Base-by-base conservation (phyloP, 2,888 invertebrate genomes). In the Drosophila yooni region DNA sequence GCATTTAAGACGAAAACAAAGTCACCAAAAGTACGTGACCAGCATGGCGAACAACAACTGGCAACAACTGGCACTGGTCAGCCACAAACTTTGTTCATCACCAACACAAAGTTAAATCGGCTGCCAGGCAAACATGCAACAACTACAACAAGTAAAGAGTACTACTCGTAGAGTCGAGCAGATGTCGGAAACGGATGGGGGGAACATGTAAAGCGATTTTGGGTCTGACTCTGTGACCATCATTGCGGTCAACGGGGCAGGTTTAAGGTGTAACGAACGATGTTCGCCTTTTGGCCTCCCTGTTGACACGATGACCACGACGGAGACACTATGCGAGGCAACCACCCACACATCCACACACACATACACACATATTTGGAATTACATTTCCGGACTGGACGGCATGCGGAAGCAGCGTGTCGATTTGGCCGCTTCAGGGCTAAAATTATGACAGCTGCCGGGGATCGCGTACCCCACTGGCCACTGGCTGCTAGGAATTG, bases 1-100 rank as follows among this genome's bases (percentile, higher is more conserved):
- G 79, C 74, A 83, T 89, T 89, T 89, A 89, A 88, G 85, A 87
- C 91, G 85, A 86, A 83, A 91, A 87, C 78, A 85, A 87, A 79
- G 83, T 85, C 77, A 91, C 80, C 78, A 69, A 82, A 62, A 36
- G 78, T 78, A 91, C 90, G 90, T 91, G 91, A 88, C 75, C 73
- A 53, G 81, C 84, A 88, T 89, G 70, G 57, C 60, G 69, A 70
- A 67, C 77, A 60, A 62, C 18, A 36, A 54, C 53, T 53, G 53
- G 15, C 71, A 69, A 66, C 79, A 60, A 69, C 77, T 83, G 82
- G 64, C 83, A 83, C 67, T 80, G 88, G 75, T 61, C 77, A 83
- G 89, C 79, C 89, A 56, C 89, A 83, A 89, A 75, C 89, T 83
- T 84, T 89, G 89, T 84, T 79, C 88, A 85, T 82, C 85, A 63